These are phyloP conservation scores for Asobara japonica DNA, from an alignment of 1,140 invertebrate species.

Conservation along the genomic window DNA sequence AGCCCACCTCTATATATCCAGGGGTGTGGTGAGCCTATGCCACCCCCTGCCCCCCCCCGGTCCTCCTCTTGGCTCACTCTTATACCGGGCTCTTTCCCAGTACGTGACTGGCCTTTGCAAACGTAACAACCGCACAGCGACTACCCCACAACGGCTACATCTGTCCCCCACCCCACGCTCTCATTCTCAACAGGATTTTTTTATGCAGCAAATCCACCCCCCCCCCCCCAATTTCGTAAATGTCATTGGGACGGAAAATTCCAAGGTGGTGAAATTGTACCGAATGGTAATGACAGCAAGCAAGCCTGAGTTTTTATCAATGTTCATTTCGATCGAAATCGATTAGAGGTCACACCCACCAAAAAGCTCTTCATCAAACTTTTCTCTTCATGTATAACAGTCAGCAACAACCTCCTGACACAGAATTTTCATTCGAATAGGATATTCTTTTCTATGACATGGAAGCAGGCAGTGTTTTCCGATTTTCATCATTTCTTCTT, in stretches of 20 bases:
- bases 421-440: no score
- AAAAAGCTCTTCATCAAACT: no score
- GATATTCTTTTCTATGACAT: no score
- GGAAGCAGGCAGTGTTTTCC: no score
- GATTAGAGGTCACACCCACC: no score
- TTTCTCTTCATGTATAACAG: no score
- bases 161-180: slow-evolving; percentile 39
- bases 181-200: background rate
- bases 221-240: background rate
- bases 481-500: background rate
- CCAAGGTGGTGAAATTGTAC: no score
- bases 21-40: slow-evolving; percentile 21
- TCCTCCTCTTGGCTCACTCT: background rate
- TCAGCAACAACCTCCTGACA: no score
- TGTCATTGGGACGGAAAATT: no score
- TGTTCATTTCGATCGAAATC: no score
- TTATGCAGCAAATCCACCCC: background rate
- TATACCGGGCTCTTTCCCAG: slow-evolving; percentile 4
- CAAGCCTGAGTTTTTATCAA: no score
- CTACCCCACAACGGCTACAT: slow-evolving; percentile 24
- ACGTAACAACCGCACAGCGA: slow-evolving; percentile 1
- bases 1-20: slow-evolving; percentile 35
- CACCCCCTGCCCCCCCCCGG: background rate
- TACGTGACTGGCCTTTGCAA: slow-evolving; percentile 13
- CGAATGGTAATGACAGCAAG: no score